Evolutionary conservation across 1,140 invertebrate genomes (phyloP), one percentile per base, ranked within the genome.

Genomic region (Trissolcus basalis): DNA sequence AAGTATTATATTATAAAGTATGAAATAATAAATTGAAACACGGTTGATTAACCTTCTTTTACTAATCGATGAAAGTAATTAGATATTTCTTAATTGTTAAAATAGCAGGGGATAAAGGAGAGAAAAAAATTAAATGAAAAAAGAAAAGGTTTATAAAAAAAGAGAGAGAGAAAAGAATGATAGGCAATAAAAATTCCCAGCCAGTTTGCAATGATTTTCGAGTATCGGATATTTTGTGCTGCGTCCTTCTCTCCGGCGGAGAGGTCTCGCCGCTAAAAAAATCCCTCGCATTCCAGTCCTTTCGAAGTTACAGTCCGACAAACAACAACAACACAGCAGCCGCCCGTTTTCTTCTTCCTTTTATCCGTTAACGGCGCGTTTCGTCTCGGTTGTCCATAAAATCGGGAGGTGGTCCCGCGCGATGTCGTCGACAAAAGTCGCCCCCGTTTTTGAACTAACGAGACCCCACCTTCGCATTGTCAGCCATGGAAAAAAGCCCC

Each of bases 371-470:
- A 78, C 71, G 72, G 64, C 67, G 67, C 75, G 65, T 78, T 79
- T 75, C 76, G 71, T 69, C 67, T 80, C 67, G 76, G 68, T 76
- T 80, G 70, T 72, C 63, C 71, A 72, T 80, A 78, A 75, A 78
- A 77, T 72, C 70, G 43, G 75, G 70, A 75, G 78, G 75, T 78
- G 79, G 79, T 78, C 75, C 49, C 41, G 19, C 19, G 19, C 19
- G 19, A 27, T 27, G 67, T 56, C 44, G 68, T 69, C 68, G 53
- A 75, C 67, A 72, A 77, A 77, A 80, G 74, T 77, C 71, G 75
- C 67, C 75, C 67, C 71, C 65, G 67, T 80, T 73, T 67, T 60
- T 48, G 16, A 19, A 53, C 72, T 67, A 67, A 73, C 68, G 55
- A 71, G 16, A 45, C 47, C 48, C 45, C 32, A 12, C 13, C 36